Base-by-base conservation (phyloP, 1,140 invertebrate species). In the Eumaeus atala region DNA sequence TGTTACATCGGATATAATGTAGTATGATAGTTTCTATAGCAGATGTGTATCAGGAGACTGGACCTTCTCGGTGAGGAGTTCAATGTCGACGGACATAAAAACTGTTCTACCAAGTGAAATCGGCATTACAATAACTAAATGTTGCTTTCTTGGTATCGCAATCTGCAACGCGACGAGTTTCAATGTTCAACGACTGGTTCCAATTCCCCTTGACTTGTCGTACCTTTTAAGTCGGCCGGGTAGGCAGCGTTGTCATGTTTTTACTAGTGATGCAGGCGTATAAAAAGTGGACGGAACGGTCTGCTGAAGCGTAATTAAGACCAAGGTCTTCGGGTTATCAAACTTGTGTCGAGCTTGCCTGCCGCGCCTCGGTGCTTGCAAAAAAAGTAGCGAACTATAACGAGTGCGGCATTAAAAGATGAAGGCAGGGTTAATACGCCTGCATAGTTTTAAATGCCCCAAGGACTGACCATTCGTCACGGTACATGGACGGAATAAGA, bases 241-340 rank as follows among this genome's bases (percentile, higher is more conserved):
- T 83, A 78, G 68, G 52, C 67, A 62, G 60, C 71, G 74, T 67
- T 76, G 72, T 77, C 73, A 67, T 77, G 76, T 82, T 82, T 78
- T 84, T 84, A 78, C 79, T 82, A 84, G 80, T 77, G 72, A 84
- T 86, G 83, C 83, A 84, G 75, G 76, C 76, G 70, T 68, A 86
- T 86, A 86, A 84, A 86, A 86, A 86, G 78, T 82, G 74, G 79
- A 68, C 83, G 71, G 79, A 84, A 77, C 84, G 75, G 83, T 77
- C 79, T 73, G 83, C 74, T 79, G 70, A 73, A 78, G 73, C 80
- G 80, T 81, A 86, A 86, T 86, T 86, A 86, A 86, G 79, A 84
- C 81, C 81, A 86, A 84, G 81, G 83, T 86, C 83, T 82, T 66
- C 81, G 70, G 83, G 83, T 86, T 86, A 86, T 86, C 83, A 86